These are phyloP conservation scores for Poicephalus meyeri DNA, from an alignment of 2,113 vertebrate species.

Conservation along the genomic window DNA sequence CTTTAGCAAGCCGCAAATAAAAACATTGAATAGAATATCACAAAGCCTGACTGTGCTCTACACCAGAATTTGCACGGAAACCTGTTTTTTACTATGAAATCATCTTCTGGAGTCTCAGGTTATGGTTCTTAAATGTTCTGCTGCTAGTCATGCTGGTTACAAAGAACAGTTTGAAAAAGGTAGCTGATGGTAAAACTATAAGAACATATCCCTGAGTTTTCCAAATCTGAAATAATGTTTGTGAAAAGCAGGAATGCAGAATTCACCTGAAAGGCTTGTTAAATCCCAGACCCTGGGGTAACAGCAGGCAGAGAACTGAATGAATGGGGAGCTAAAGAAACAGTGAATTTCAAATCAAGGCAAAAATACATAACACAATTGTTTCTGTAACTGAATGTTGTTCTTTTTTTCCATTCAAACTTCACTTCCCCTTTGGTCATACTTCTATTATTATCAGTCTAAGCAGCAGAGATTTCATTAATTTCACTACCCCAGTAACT, in stretches of 20 bases:
- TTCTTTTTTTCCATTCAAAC: background rate
- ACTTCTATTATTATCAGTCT: background rate
- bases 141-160: background rate
- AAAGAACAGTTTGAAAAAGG: background rate
- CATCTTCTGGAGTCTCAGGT: background rate
- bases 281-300: background rate
- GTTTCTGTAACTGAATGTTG: background rate
- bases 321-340: background rate
- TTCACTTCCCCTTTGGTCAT: background rate
- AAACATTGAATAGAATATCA: background rate
- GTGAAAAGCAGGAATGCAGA: background rate
- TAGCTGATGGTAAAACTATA: background rate
- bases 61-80: background rate
- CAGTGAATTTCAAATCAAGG: conserved; percentile 19
- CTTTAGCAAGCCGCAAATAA: background rate
- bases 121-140: background rate
- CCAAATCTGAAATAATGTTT: background rate
- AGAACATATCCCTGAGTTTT: background rate
- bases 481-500: background rate
- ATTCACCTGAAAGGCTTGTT: background rate
- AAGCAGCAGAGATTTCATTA: conserved; percentile 18
- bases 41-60: background rate
- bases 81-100: background rate
- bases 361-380: conserved; percentile 18
- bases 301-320: background rate